These are phyloP conservation scores for Acleris holmiana DNA, from an alignment of 2,888 invertebrate species.

Conservation along the genomic window DNA sequence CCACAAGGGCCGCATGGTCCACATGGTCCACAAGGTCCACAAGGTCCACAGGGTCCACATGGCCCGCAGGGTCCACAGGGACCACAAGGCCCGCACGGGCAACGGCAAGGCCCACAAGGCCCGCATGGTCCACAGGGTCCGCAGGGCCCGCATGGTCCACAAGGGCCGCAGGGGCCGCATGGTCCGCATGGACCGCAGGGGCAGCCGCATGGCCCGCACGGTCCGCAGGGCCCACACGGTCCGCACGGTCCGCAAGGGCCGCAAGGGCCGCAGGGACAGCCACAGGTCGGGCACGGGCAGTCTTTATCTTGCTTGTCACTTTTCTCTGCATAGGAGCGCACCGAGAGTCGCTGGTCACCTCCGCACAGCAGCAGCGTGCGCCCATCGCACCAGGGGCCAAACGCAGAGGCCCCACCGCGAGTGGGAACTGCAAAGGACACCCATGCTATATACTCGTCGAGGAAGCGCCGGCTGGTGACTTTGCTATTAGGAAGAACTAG, in stretches of 20 bases:
- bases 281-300: constrained; percentile 39
- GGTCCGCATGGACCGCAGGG: constrained; percentile 38
- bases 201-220: constrained; percentile 45
- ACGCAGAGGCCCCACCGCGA: constrained; percentile 43
- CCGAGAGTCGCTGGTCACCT: constrained; percentile 53
- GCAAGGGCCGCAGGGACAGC: constrained; percentile 42
- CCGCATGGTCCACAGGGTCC: constrained; percentile 38
- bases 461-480: constrained; percentile 57
- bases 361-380: constrained; percentile 51
- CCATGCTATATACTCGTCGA: constrained; percentile 73
- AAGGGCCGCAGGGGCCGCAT: constrained; percentile 46
- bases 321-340: constrained; percentile 55
- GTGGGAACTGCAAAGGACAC: constrained; percentile 70
- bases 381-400: constrained; percentile 44
- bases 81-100: constrained; percentile 50
- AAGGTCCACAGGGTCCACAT: constrained; percentile 53
- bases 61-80: constrained; percentile 42
- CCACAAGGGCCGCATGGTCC: constrained; percentile 31
- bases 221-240: constrained; percentile 47
- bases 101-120: constrained; percentile 49
- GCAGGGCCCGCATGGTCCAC: constrained; percentile 47
- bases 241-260: constrained; percentile 40
- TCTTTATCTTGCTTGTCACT: constrained; percentile 45
- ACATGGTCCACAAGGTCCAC: constrained; percentile 46
- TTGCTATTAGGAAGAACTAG: constrained; percentile 74